Evolutionary conservation across 2,888 invertebrate genomes (phyloP).

Genomic region (Apomyelois bistriatella): DNA sequence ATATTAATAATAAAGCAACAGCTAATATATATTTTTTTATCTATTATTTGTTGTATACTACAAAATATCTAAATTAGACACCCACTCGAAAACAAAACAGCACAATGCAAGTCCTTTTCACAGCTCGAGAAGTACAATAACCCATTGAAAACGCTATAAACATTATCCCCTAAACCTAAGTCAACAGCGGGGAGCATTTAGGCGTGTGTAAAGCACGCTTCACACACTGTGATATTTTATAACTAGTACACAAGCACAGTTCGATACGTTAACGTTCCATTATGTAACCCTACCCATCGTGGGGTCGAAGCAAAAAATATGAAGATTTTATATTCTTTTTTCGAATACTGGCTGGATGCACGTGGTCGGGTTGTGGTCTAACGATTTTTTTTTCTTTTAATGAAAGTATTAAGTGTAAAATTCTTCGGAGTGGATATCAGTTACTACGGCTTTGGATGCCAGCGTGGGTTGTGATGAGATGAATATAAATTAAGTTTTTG

Average conservation of each 20-base stretch:
- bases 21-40: too few relatives aligned
- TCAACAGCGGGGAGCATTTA: conserved; percentile 35
- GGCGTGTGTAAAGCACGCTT: conserved; percentile 52
- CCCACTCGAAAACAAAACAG: conserved; percentile 15
- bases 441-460: conserved; percentile 44
- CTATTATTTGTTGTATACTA: too few relatives aligned
- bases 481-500: conserved; percentile 17
- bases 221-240: conserved; percentile 32
- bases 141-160: conserved; percentile 20
- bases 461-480: conserved; percentile 27
- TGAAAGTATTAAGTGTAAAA: conserved; percentile 71
- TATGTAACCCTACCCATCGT: conserved; percentile 63
- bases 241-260: conserved; percentile 14
- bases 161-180: conserved; percentile 32
- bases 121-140: conserved; percentile 18
- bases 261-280: conserved; percentile 51
- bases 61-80: conserved; percentile 11
- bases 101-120: conserved; percentile 21
- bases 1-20: too few relatives aligned
- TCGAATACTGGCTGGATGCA: conserved; percentile 57
- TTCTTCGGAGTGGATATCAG: conserved; percentile 56
- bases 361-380: conserved; percentile 76
- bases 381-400: conserved; percentile 55
- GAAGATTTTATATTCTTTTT: conserved; percentile 59
- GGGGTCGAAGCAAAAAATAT: conserved; percentile 63